Base-by-base conservation (phyloP, 2,113 vertebrate species). In the Myotis brandtii region DNA sequence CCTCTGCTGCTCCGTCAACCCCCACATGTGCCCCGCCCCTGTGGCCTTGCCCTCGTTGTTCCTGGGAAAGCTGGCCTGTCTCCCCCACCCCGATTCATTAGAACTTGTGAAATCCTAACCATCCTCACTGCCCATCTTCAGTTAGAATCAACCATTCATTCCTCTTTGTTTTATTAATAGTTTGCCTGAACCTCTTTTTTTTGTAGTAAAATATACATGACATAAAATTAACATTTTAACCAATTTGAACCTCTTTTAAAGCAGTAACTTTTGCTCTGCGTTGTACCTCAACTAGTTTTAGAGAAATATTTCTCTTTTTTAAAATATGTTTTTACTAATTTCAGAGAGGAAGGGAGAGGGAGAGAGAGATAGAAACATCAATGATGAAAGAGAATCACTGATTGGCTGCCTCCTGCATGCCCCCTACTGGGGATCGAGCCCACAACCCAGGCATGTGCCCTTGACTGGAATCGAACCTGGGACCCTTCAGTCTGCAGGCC, bases 171-270 rank as follows among this genome's bases (percentile, higher is more conserved):
- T 76, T 54, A 43, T n/a, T 79, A 46, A 32, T 32, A n/a, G 17
- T 76, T 94, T 83, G 43, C 34, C 50, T 92, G 23, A 86, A 84
- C 40, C 62, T 77, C 59, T 86, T 73, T 73, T 52, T 37, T 82
- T 50, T 85, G 6, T 43, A 72, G 27, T 90, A 81, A 85, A 85
- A 70, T 83, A 87, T 11, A 30, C 6, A 80, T 72, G 64, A 43
- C 59, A 46, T 50, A 67, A 64, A 89, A 46, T 62, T 73, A 56
- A 50, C 32, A 46, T 70, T 91, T 67, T 80, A 70, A 34, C 76
- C 9, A 86, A 82, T 64, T 48, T 18, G 50, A 84, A 73, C 25
- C 17, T 59, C 52, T 72, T 73, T 73, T 59, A 91, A 62, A 86
- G 66, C 17, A 76, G 46, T n/a, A 23, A 89, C 11, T 79, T 89